These are phyloP conservation scores for Diplolepis rosae DNA, from an alignment of 2,888 invertebrate genomes.

Conservation along the genomic window DNA sequence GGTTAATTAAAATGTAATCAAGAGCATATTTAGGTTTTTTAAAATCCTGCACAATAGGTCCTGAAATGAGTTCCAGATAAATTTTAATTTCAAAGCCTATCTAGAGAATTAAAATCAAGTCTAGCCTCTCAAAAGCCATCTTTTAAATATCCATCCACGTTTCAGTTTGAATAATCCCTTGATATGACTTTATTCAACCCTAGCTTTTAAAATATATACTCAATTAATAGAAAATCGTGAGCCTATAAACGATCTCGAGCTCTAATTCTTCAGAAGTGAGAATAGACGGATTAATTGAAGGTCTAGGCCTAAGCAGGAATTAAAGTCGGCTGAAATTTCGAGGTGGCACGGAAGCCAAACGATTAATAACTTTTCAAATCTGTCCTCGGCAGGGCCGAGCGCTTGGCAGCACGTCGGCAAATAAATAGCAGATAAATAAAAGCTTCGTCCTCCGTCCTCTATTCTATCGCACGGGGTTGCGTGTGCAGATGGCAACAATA, in stretches of 20 bases:
- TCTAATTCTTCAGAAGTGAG: conserved; percentile 15
- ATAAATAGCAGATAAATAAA: conserved; percentile 73
- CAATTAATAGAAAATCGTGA: conserved; percentile 24
- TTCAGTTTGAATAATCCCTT: too few relatives aligned
- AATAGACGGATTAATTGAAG: conserved; percentile 24
- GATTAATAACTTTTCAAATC: conserved; percentile 73
- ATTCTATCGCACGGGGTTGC: conserved; percentile 65
- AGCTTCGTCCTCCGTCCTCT: conserved; percentile 57
- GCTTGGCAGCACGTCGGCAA: conserved; percentile 68
- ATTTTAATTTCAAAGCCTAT: too few relatives aligned
- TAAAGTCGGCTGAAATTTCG: conserved; percentile 21
- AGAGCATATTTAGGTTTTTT: too few relatives aligned
- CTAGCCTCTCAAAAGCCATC: too few relatives aligned
- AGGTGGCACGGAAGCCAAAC: conserved; percentile 52
- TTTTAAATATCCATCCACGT: too few relatives aligned
- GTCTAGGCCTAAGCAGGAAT: conserved; percentile 1
- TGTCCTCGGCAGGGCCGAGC: conserved; percentile 67
- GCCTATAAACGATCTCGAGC: conserved; percentile 13
- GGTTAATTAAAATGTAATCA: too few relatives aligned
- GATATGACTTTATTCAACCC: too few relatives aligned
- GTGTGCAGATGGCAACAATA: conserved; percentile 74
- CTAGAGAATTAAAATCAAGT: too few relatives aligned
- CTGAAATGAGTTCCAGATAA: too few relatives aligned
- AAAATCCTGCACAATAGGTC: too few relatives aligned
- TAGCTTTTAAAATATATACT: conserved; percentile 18